A percentile compares a stretch with the other conserved stretches of the same genome.
Conservation (phyloP, 2,113 vertebrate genomes). For the Cervus canadensis region DNA sequence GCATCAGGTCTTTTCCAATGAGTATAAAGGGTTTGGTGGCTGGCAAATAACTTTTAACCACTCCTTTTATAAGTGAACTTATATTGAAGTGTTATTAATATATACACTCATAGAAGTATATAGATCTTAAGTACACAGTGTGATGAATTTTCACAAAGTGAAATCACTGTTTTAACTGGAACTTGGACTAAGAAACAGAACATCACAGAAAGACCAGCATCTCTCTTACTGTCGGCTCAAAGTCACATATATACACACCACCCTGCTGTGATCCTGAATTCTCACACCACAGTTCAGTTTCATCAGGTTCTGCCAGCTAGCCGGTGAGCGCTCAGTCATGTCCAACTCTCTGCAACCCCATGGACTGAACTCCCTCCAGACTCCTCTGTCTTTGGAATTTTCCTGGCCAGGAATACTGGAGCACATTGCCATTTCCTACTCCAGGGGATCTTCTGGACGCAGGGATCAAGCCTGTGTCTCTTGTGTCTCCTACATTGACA, state of each 20-base stretch:
- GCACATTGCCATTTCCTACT: not conserved
- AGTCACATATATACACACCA: fast-evolving
- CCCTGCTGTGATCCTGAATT: not conserved
- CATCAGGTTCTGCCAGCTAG: not conserved
- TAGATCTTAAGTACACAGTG: not conserved
- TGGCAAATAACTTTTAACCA: not conserved
- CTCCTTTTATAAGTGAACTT: not conserved
- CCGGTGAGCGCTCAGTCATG: not conserved
- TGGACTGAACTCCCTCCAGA: not conserved
- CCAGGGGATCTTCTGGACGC: not conserved
- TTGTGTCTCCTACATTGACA: not conserved
- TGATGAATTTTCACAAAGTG: not conserved
- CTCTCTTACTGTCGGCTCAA: not conserved
- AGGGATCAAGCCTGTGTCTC: not conserved
- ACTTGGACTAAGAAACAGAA: not conserved
- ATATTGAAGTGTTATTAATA: not conserved
- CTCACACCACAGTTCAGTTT: no score
- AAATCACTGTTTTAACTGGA: not conserved
- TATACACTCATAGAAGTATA: not conserved
- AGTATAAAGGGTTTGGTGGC: not conserved
- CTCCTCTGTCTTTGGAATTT: not conserved
- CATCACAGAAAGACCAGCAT: not conserved
- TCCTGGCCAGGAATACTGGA: not conserved
- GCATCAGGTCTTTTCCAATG: no score
- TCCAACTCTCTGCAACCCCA: not conserved